Evolutionary conservation across 2,113 vertebrate genomes (phyloP), one percentile per base, ranked within the genome.

Genomic region (Eleginops maclovinus): DNA sequence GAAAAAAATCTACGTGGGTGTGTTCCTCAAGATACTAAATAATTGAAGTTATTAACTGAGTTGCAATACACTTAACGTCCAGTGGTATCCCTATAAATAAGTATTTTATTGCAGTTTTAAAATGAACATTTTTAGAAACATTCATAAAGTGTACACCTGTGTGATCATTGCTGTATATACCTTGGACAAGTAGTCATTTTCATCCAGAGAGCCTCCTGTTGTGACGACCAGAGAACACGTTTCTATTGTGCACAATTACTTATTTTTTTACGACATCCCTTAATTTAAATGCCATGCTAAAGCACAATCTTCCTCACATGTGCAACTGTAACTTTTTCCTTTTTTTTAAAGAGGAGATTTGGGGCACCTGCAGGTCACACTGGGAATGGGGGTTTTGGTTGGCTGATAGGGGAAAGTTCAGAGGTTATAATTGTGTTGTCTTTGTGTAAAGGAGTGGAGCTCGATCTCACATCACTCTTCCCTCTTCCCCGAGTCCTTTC

Each of bases 401-500:
- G 74, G 86, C 90, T 92, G 89, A 89, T 73, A 83, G 93, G 88
- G 79, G 70, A 92, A 88, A 93, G 94, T 91, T 95, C 90, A 93
- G 88, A 84, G 93, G 91, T 93, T 66, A 83, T 63, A 26, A 70
- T 89, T 76, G 66, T 94, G 93, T 94, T 95, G 93, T 94, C 94
- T 95, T 95, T 95, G 91, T 95, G 90, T 83, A 88, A 93, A 91
- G 90, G 93, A 95, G 93, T 93, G 94, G 90, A 94, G 93, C 91
- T 93, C 88, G 91, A 91, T 93, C 93, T 93, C 94, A 88, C 91
- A 93, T 92, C 92, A 92, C 93, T 93, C 91, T 95, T 95, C 94
- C 94, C 95, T 95, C 90, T 94, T 94, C 94, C 95, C 94, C 94
- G 93, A 94, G 87, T 95, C 95, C 95, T 95, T 87, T 94, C 88